Base-by-base conservation (phyloP, 1,140 invertebrate species). In the Pseudomyrmex flavicornis region DNA sequence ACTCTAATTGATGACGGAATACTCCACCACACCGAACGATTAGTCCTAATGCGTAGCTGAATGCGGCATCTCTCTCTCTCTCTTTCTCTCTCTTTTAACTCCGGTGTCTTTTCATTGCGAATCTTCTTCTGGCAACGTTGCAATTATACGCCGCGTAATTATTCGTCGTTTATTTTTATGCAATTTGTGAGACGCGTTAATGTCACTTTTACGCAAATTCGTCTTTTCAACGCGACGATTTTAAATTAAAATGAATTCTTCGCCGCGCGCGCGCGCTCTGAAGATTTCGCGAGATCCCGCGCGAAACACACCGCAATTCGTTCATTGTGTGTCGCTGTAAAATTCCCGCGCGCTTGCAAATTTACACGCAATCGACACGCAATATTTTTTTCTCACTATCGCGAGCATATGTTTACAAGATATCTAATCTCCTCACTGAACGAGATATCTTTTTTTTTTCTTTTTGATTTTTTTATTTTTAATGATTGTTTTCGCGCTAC, bases 31-130 rank as follows among this genome's bases (percentile, higher is more conserved):
- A 58, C 48, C n/a, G 59, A 82, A 69, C 52, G 15, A 58, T 17
- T 61, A 62, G 69, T n/a, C 15, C 35, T 35, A 35, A 35, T 35
- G 35, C 35, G 35, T 35, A 35, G 35, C 35, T 35, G 35, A 35
- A 35, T 35, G 35, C 35, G 35, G 35, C 5, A 4, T 35, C 35
- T 35, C 35, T 26, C 26, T 26, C 26, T 26, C 26, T 17, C 17
- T 17, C 17, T 17, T 0, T 35, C 35, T 35, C 0, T 35, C 35
- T 35, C 35, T 35, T 35, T 35, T 35, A 5, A 70, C 69, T 70
- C 59, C 76, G 46, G n/a, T 61, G 22, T 70, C 26, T 54, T 13
- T 17, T 70, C 58, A 79, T 79, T 79, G 59, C 52, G 65, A 79
- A 79, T 70, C 69, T 70, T 54, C 44, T 26, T 15, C 13, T 56